phyloP scores from a whole-genome alignment of 2,113 vertebrate genomes.

The Spea bombifrons region DNA sequence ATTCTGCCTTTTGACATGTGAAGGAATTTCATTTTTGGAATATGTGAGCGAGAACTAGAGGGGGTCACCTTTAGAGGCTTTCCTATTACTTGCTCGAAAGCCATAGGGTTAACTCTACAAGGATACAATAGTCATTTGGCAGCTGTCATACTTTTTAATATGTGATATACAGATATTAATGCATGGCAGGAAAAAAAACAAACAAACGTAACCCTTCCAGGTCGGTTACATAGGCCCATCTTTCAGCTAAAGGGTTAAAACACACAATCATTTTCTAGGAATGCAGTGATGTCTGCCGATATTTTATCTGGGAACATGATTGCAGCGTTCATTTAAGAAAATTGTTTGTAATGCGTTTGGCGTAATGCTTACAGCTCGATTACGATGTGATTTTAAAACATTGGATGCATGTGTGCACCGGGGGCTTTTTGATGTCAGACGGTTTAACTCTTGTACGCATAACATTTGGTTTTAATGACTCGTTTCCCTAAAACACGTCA shows the following conservation, averaged over 20 bases:
- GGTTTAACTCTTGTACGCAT: background rate
- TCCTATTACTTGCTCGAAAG: too few relatives aligned
- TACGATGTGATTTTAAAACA: background rate
- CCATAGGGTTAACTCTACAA: background rate
- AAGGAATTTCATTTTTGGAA: too few relatives aligned
- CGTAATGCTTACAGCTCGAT: too few relatives aligned
- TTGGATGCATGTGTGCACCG: background rate
- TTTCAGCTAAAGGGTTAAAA: slow-evolving; percentile 19
- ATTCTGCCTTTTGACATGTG: too few relatives aligned
- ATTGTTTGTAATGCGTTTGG: too few relatives aligned
- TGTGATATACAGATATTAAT: background rate
- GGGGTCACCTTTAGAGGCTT: too few relatives aligned
- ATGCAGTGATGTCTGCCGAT: slow-evolving; percentile 1
- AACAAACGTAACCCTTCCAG: background rate
- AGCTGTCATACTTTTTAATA: background rate
- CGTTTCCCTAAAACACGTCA: too few relatives aligned
- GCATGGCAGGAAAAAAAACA: background rate
- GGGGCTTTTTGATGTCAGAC: background rate
- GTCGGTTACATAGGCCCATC: background rate
- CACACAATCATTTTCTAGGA: slow-evolving; percentile 18
- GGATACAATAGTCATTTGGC: background rate
- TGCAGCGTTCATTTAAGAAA: background rate
- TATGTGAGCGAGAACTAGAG: too few relatives aligned
- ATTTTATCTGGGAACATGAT: background rate
- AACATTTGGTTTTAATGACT: too few relatives aligned